Evolutionary conservation across 2,113 vertebrate genomes (phyloP), one percentile per base, ranked within the genome.

Genomic region (Cyanistes caeruleus): DNA sequence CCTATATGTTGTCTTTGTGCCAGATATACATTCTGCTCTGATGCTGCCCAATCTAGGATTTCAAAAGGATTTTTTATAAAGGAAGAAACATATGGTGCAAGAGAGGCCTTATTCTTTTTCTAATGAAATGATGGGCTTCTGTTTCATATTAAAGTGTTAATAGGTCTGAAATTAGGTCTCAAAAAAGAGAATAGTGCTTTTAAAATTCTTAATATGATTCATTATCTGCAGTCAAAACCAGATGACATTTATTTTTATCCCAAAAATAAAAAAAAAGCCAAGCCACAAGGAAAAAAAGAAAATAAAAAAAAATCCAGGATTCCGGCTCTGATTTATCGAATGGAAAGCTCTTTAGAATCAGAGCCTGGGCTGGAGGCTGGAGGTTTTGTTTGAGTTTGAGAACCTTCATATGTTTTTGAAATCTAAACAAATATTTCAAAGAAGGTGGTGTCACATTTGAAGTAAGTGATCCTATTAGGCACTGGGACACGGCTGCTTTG

Each of bases 81-180:
- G 96, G 95, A 97, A 97, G 94, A 97, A 96, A 96, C 97, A 98
- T 97, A 97, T 97, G 97, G 95, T 96, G 86, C 75, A 92, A 94
- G 91, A 97, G 94, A 84, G 87, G 79, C 87, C 96, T 97, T 98
- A 95, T 94, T 98, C 97, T 91, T 88, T 96, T 96, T 78, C 92
- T 98, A 97, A 98, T 97, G 97, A 98, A 98, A 98, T 98, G 97
- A 98, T 97, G 95, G 95, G 96, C 97, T 97, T 98, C 97, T 98
- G 97, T 98, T 98, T 98, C 97, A 95, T 98, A 98, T 98, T 98
- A 98, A 98, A 98, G 97, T 98, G 97, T 98, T 98, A 98, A 98
- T 98, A 97, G 95, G 95, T 98, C 97, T 98, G 97, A 98, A 98
- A 98, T 98, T 98, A 97, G 97, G 97, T 97, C 97, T 98, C 95